These are phyloP conservation scores for Drosophila atroscutellata DNA, from an alignment of 2,888 invertebrate species.

Conservation along the genomic window DNA sequence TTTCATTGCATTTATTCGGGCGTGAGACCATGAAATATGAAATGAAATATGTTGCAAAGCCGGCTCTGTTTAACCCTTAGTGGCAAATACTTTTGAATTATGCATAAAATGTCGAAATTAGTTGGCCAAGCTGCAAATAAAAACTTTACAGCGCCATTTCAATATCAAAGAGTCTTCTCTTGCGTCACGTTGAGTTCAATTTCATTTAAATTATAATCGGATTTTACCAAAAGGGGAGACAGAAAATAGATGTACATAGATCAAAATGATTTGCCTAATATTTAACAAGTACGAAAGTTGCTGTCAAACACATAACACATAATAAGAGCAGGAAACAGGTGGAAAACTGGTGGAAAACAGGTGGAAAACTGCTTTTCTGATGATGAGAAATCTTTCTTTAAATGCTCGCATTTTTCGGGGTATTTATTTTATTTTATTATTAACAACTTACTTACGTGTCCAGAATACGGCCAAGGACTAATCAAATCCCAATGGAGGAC, in stretches of 20 bases:
- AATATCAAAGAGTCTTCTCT: slow-evolving; percentile 74
- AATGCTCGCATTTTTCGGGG: neutral
- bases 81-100: slow-evolving; percentile 68
- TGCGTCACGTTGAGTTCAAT: slow-evolving; percentile 29
- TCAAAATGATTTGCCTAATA: neutral
- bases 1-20: slow-evolving; percentile 78
- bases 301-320: neutral
- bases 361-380: neutral
- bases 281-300: neutral
- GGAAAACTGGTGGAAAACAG: no score
- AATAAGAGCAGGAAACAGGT: neutral
- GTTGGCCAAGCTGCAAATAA: slow-evolving; percentile 57
- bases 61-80: slow-evolving; percentile 61
- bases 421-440: neutral
- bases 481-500: slow-evolving; percentile 57
- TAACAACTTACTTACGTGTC: neutral
- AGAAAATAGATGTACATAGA: neutral
- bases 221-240: slow-evolving; percentile 2
- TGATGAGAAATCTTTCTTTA: neutral
- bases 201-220: slow-evolving; percentile 48
- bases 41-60: slow-evolving; percentile 61
- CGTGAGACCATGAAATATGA: slow-evolving; percentile 70
- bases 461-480: slow-evolving; percentile 19
- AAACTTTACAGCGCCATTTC: slow-evolving; percentile 69
- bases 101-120: slow-evolving; percentile 72